Evolutionary conservation across 2,888 invertebrate species (phyloP), one percentile per base, ranked within the genome.

Genomic region (Vannuccia rotundouncinata): DNA sequence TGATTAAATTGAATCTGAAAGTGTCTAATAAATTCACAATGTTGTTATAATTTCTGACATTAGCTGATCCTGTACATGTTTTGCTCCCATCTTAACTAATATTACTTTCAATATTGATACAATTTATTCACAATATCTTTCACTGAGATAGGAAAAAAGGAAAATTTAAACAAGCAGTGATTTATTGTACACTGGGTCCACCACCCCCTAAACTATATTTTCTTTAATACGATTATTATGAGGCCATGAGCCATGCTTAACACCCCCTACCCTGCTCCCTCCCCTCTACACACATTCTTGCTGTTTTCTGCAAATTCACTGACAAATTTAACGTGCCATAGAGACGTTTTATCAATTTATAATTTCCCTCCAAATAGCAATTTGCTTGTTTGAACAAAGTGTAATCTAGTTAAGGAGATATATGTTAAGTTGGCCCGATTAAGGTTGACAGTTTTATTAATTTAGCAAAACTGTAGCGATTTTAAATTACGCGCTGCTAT

Each of bases 361-460:
- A 66, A 66, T 66, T 66, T 66, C 66, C 66, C 22, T 22, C 66
- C 66, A 66, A 66, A 66, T 66, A 22, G 66, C 66, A 66, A 66
- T 66, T 66, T 66, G 66, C 25, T 66, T 66, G 66, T 66, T 66
- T n/a, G 22, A 66, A 66, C 66, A 66, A 66, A 66, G 66, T 66
- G 66, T 66, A 66, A 66, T 66, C 66, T 66, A 22, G 66, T 66
- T 66, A 66, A 66, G 66, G 66, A 66, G 66, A 66, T 66, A 66
- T 66, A 66, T 66, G 66, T 66, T 66, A 66, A 66, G 22, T 66
- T 66, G 66, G 66, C 66, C 66, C 22, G 66, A 66, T 66, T 66
- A 66, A 66, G 66, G 66, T 66, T 66, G 66, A 66, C 66, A 66
- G 5, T 66, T 66, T 66, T 66, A 66, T 66, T 66, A 66, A 66